phyloP scores from a whole-genome alignment of 2,888 invertebrate genomes.

The Zhengitettix transpicula region DNA sequence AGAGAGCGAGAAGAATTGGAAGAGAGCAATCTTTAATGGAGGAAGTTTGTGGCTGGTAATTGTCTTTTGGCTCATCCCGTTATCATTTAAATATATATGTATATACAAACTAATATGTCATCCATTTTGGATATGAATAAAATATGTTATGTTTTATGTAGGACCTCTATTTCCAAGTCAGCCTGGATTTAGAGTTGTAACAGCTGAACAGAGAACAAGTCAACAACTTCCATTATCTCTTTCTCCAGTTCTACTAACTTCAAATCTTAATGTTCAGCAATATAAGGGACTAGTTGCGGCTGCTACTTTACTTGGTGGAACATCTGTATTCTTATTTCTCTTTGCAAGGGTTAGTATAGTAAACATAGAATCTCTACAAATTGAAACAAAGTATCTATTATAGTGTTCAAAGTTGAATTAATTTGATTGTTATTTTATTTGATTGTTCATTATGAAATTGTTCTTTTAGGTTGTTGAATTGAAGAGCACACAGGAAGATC shows the following conservation, averaged over 20 bases:
- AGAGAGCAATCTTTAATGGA: no score
- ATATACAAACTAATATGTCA: no score
- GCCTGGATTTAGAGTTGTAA: constrained; percentile 28
- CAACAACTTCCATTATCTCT: constrained; percentile 29
- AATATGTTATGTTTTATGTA: constrained; percentile 11
- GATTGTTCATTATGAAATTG: background rate
- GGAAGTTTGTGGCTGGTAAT: no score
- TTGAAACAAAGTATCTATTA: background rate
- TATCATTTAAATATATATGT: no score
- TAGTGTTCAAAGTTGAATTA: no score
- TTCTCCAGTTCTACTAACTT: constrained; percentile 23
- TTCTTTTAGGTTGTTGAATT: constrained; percentile 43
- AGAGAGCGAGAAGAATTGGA: no score
- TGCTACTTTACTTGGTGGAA: constrained; percentile 40
- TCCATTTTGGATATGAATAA: no score
- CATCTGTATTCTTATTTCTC: constrained; percentile 44
- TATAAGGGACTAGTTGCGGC: constrained; percentile 38
- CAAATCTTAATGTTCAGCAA: constrained; percentile 26
- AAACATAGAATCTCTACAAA: background rate
- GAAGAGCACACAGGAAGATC: constrained; percentile 36
- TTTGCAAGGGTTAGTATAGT: constrained; percentile 40
- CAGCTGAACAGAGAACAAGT: constrained; percentile 26
- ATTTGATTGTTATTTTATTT: no score
- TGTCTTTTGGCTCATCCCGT: no score
- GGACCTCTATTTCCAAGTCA: constrained; percentile 26